Conservation (phyloP, 30 jellyfish, hydroid and myxozoan genomes). For the Euphysa ruthae region DNA sequence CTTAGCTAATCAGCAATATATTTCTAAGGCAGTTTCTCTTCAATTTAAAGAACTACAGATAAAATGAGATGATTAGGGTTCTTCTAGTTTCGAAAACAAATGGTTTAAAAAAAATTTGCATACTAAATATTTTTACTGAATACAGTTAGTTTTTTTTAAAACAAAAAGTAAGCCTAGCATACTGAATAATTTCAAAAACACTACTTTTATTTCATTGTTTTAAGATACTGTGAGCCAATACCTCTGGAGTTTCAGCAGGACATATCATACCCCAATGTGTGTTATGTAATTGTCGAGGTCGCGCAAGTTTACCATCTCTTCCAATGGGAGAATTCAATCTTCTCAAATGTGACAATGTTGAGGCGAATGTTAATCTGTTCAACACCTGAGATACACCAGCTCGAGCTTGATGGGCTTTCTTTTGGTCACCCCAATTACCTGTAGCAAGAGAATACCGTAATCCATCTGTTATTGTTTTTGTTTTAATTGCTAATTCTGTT, state of each 20-base stretch:
- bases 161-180: no score
- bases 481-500: constrained; percentile 82
- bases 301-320: constrained; percentile 97
- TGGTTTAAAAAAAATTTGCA: no score
- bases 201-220: no score
- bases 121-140: no score
- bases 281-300: constrained; percentile 98
- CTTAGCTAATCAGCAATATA: no score
- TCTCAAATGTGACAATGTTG: constrained; percentile 96
- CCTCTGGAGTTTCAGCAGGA: constrained; percentile 99
- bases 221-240: no score
- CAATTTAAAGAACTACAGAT: no score
- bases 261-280: constrained; percentile 99
- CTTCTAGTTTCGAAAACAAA: no score
- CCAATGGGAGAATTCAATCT: constrained; percentile 99
- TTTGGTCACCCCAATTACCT: constrained; percentile 99
- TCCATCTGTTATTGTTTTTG: constrained; percentile 94
- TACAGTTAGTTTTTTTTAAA: no score
- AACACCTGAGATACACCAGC: constrained; percentile 99
- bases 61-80: no score
- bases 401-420: constrained; percentile 97
- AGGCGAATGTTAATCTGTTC: constrained; percentile 93
- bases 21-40: no score
- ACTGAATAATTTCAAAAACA: no score
- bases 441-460: constrained; percentile 97